Conservation (phyloP, 1,140 invertebrate species). For the Cyrtorhinus lividipennis region DNA sequence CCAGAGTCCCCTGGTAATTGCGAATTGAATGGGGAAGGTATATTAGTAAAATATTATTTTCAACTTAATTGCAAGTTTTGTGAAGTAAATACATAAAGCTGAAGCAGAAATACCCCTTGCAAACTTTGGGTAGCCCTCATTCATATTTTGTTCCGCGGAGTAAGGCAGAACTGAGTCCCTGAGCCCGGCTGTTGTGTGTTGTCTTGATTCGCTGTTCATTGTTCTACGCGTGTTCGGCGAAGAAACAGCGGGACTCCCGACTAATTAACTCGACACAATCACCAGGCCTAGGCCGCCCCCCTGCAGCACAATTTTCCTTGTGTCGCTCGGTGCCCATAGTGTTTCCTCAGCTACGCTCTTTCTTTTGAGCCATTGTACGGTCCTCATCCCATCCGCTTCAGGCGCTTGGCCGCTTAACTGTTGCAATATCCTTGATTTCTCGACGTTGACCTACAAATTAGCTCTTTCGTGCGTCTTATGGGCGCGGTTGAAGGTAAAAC, state of each 20-base stretch:
- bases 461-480: no score
- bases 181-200: no score
- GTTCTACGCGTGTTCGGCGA: background rate
- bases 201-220: background rate
- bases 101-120: no score
- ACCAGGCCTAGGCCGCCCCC: background rate
- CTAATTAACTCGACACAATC: conserved; percentile 1
- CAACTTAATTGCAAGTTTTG: no score
- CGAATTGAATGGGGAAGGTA: no score
- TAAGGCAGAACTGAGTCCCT: no score
- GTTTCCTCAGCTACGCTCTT: background rate
- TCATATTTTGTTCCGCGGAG: no score
- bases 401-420: background rate
- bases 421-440: background rate
- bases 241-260: background rate
- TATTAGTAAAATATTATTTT: no score
- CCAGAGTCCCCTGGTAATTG: no score
- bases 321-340: background rate
- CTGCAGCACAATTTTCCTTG: background rate
- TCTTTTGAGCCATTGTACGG: background rate
- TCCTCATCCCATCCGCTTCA: background rate
- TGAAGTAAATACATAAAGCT: no score
- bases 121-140: no score
- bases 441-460: background rate
- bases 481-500: no score